Evolutionary conservation across 2,797 vertebrate genomes (phyloP).

Genomic region (Anableps anableps): DNA sequence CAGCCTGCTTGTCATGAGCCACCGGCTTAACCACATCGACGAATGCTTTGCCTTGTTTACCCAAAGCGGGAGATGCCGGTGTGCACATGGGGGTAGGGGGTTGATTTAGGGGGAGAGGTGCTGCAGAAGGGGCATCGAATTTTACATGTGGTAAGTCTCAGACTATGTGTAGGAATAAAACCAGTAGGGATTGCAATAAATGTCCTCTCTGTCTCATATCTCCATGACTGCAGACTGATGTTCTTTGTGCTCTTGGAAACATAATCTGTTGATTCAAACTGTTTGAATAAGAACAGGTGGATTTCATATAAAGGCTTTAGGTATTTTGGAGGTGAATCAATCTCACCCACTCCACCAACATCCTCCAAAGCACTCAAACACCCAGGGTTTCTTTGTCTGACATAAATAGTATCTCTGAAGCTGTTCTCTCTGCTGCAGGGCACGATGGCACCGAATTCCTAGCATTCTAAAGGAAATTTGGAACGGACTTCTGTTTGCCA

Average conservation of each 20-base stretch:
- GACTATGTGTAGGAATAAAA: constrained; percentile 39
- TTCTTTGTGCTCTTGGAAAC: constrained; percentile 57
- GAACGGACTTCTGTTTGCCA: constrained; percentile 46
- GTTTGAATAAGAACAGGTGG: constrained; percentile 73
- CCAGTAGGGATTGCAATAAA: constrained; percentile 64
- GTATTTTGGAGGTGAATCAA: constrained; percentile 67
- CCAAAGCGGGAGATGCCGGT: constrained; percentile 66
- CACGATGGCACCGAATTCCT: constrained; percentile 52
- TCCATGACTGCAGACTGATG: constrained; percentile 58
- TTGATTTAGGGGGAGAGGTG: constrained; percentile 46
- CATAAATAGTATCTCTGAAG: constrained; percentile 55
- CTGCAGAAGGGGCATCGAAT: constrained; percentile 37
- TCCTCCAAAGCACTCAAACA: constrained; percentile 34
- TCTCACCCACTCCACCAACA: constrained; percentile 60
- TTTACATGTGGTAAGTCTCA: constrained; percentile 49
- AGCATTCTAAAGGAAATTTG: constrained; percentile 60
- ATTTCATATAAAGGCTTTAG: constrained; percentile 57
- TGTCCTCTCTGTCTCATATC: constrained; percentile 62
- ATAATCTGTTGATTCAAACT: constrained; percentile 66
- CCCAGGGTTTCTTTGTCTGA: constrained; percentile 40
- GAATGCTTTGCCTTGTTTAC: constrained; percentile 81
- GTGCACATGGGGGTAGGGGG: constrained; percentile 51
- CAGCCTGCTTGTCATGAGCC: constrained; percentile 78
- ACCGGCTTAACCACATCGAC: constrained; percentile 72
- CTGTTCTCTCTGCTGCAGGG: constrained; percentile 45